phyloP scores from a whole-genome alignment of 2,888 invertebrate species.

The Rhodophaea formosa region DNA sequence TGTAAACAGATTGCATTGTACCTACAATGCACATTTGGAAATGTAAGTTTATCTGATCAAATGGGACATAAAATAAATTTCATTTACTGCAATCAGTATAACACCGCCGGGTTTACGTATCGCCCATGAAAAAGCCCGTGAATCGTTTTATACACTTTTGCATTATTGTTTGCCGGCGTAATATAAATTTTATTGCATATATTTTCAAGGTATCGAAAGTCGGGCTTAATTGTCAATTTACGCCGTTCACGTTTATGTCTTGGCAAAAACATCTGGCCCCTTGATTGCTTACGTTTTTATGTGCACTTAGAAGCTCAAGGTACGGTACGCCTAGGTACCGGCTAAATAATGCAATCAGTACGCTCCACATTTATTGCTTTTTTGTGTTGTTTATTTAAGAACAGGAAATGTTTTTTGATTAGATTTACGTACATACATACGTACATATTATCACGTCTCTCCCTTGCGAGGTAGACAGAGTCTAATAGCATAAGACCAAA shows the following conservation, averaged over 20 bases:
- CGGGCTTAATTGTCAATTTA: constrained; percentile 72
- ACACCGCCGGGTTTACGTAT: constrained; percentile 13
- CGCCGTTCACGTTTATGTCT: constrained; percentile 69
- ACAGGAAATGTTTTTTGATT: background rate
- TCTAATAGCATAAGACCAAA: no score
- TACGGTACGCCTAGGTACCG: constrained; percentile 51
- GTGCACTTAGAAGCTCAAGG: constrained; percentile 65
- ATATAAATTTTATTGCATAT: constrained; percentile 63
- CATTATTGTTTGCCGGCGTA: constrained; percentile 44
- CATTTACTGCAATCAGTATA: constrained; percentile 8
- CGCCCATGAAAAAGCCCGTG: constrained; percentile 25
- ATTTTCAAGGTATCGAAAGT: constrained; percentile 72
- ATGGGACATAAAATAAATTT: constrained; percentile 16
- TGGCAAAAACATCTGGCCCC: constrained; percentile 70
- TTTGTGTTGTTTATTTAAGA: constrained; percentile 42
- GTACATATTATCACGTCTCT: no score
- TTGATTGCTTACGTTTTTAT: constrained; percentile 76
- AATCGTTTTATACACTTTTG: constrained; percentile 34
- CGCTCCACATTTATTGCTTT: constrained; percentile 52
- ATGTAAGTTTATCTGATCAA: constrained; percentile 1
- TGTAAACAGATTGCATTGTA: no score
- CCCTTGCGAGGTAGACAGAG: no score
- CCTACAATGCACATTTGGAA: background rate
- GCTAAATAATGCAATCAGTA: constrained; percentile 62
- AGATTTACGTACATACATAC: no score